Evolutionary conservation across 2,888 invertebrate species (phyloP).

Genomic region (Microplitis deprimator): DNA sequence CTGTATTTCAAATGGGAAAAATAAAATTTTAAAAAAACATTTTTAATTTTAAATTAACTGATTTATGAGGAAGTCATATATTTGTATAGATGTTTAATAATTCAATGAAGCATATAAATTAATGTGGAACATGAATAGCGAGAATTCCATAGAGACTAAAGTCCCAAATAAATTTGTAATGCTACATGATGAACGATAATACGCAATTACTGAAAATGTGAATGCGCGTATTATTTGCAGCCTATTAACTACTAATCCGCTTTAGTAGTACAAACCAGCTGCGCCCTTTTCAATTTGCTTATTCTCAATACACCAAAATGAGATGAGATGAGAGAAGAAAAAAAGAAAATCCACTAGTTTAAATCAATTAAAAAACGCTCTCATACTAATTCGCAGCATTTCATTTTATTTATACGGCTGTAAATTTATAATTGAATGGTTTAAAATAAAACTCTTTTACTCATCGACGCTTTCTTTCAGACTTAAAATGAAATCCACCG

Average conservation of each 20-base stretch:
- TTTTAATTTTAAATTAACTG: too few relatives aligned
- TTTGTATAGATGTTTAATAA: background rate
- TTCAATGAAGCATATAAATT: background rate
- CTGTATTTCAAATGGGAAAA: too few relatives aligned
- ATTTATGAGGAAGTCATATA: too few relatives aligned
- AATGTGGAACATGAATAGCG: background rate
- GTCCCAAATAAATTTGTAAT: conserved; percentile 23
- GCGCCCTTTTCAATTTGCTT: conserved; percentile 11
- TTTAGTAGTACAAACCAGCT: conserved; percentile 5
- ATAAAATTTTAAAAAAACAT: too few relatives aligned
- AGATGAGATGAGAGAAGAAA: background rate
- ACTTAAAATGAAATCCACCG: conserved; percentile 56
- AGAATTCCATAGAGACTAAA: conserved; percentile 23
- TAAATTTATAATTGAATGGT: too few relatives aligned
- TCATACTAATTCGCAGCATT: too few relatives aligned
- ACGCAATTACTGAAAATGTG: conserved; percentile 16
- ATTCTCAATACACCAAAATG: background rate
- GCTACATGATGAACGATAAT: conserved; percentile 27
- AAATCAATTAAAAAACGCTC: too few relatives aligned
- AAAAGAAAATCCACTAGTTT: too few relatives aligned
- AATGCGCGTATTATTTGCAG: conserved; percentile 9
- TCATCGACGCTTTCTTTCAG: conserved; percentile 30
- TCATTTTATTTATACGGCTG: too few relatives aligned
- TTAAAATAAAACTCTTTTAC: too few relatives aligned
- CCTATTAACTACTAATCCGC: conserved; percentile 22